A percentile compares a stretch with the other conserved stretches of the same genome.
Evolutionary conservation across 2,888 invertebrate genomes (phyloP).

Genomic region (Megaustenia siamemsis): DNA sequence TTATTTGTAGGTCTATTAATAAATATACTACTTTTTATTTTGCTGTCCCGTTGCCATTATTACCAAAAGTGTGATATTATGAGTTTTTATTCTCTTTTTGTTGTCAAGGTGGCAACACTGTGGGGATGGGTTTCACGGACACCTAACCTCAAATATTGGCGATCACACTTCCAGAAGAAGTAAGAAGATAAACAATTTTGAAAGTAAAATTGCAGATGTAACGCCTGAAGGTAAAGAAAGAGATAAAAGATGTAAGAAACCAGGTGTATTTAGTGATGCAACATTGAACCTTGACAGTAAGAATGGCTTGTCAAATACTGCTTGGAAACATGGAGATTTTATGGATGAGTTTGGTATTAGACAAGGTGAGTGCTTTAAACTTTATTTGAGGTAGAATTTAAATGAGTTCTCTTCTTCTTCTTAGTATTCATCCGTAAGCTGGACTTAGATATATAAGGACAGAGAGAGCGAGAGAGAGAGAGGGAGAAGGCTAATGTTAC

Average conservation of each 20-base stretch:
- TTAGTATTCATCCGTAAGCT: too few species aligned
- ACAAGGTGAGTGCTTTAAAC: slow-evolving; percentile 3
- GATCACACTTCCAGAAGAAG: not conserved
- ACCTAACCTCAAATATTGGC: not conserved
- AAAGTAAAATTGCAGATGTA: not conserved
- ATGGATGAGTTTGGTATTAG: slow-evolving; percentile 11
- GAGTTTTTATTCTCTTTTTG: not conserved
- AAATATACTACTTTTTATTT: too few species aligned
- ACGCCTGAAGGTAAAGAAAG: not conserved
- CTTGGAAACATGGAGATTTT: slow-evolving; percentile 25
- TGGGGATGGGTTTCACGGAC: slow-evolving; percentile 9
- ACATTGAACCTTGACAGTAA: not conserved
- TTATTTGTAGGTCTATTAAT: too few species aligned
- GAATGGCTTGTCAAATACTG: not conserved
- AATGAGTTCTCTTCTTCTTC: too few species aligned
- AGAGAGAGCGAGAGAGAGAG: too few species aligned
- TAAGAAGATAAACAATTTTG: not conserved
- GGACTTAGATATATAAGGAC: too few species aligned
- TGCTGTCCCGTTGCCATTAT: too few species aligned
- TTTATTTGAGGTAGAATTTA: too few species aligned
- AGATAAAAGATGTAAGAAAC: not conserved
- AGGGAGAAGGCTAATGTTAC: too few species aligned
- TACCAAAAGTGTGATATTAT: too few species aligned
- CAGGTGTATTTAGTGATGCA: not conserved
- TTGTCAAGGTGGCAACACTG: slow-evolving; percentile 8